Conservation (phyloP, 2,113 vertebrate species). For the Heliornis fulica region DNA sequence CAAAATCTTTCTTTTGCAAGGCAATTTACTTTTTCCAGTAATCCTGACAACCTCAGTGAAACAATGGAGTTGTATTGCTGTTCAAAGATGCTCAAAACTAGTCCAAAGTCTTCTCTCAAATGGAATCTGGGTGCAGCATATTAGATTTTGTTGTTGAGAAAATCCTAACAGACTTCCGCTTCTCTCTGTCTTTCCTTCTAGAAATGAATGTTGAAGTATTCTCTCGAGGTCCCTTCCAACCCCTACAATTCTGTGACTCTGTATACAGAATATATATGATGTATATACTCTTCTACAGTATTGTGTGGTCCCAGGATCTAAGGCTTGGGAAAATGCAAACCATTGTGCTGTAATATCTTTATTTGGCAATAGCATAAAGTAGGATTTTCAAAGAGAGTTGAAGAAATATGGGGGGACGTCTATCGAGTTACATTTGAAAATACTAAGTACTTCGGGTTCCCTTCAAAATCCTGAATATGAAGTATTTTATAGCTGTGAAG, state of each 20-base stretch:
- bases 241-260: no score
- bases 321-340: background rate
- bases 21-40: background rate
- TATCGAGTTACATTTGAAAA: background rate
- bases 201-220: background rate
- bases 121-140: background rate
- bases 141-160: background rate
- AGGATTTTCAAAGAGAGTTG: background rate
- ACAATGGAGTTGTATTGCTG: background rate
- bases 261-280: no score
- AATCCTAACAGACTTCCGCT: background rate
- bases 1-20: rapidly evolving
- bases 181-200: background rate
- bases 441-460: background rate
- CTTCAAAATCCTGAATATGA: background rate
- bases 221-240: no score
- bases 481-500: background rate
- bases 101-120: background rate
- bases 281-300: no score
- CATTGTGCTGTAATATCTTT: background rate
- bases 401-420: rapidly evolving
- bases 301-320: background rate
- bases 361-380: background rate
- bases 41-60: background rate
- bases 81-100: background rate